phyloP scores from a whole-genome alignment of 2,888 invertebrate genomes.

The Periphyllus acericola region DNA sequence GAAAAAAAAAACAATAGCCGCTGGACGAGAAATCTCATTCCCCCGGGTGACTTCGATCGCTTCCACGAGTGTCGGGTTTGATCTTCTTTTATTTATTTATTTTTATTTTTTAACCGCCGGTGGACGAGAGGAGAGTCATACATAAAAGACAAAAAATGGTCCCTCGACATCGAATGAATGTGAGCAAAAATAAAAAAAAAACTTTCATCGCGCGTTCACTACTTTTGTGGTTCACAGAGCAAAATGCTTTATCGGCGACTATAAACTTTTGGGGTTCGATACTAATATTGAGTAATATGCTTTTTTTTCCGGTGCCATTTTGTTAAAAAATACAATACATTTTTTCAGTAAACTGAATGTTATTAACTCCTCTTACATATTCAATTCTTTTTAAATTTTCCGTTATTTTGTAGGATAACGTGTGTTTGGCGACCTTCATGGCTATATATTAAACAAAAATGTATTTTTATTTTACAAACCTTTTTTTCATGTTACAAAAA shows the following conservation, averaged over 20 bases:
- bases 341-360: not conserved
- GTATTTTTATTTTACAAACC: no score
- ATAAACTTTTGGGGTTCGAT: not conserved
- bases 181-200: not conserved
- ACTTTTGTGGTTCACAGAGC: constrained; percentile 2
- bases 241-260: constrained; percentile 29
- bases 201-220: constrained; percentile 22
- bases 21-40: constrained; percentile 3
- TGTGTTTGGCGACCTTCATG: no score
- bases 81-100: constrained; percentile 23
- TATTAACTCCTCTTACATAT: not conserved
- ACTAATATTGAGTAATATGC: constrained; percentile 17
- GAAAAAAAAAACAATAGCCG: not conserved
- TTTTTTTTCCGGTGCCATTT: not conserved
- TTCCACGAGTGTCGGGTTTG: constrained; percentile 4
- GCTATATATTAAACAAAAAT: no score
- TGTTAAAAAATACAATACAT: not conserved
- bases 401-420: no score
- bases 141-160: constrained; percentile 29
- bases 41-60: constrained; percentile 29
- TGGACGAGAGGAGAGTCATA: not conserved
- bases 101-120: not conserved
- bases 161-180: constrained; percentile 16
- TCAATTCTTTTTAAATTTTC: not conserved
- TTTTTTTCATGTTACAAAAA: no score